Evolutionary conservation across 2,797 vertebrate species (phyloP).

Genomic region (Cuculus canorus): DNA sequence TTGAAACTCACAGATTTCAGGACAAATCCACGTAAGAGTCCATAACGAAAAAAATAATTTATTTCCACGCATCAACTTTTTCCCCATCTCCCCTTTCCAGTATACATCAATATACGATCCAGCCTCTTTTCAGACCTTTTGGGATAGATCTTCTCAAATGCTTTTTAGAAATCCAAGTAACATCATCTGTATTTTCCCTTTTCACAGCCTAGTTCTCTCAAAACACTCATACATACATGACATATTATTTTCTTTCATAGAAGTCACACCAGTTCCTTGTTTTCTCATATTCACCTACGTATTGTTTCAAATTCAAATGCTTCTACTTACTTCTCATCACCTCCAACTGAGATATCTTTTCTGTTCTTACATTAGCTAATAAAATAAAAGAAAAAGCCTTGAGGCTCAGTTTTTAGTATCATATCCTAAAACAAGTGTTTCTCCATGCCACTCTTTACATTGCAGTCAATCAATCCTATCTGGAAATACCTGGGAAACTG

Average conservation of each 20-base stretch:
- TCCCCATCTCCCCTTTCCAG: not conserved
- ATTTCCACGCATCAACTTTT: not conserved
- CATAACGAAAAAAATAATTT: not conserved
- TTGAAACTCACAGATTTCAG: not conserved
- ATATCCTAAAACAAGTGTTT: not conserved
- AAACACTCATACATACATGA: not conserved
- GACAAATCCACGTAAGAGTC: not conserved
- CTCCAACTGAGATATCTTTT: not conserved
- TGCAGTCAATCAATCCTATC: not conserved
- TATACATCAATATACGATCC: not conserved
- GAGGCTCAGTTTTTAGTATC: not conserved
- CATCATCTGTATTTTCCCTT: not conserved
- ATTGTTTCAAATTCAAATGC: not conserved
- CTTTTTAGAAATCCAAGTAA: not conserved
- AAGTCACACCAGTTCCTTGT: not conserved
- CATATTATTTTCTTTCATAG: not conserved
- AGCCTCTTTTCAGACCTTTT: not conserved
- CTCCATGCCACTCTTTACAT: not conserved
- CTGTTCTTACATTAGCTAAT: not conserved
- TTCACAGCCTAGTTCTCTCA: not conserved
- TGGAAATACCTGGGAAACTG: not conserved
- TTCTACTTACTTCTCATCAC: not conserved
- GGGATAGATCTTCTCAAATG: not conserved
- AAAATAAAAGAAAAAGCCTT: not conserved
- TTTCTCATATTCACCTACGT: not conserved